Conservation (phyloP, 2,113 vertebrate species). For the Microcebus lehilahytsara region DNA sequence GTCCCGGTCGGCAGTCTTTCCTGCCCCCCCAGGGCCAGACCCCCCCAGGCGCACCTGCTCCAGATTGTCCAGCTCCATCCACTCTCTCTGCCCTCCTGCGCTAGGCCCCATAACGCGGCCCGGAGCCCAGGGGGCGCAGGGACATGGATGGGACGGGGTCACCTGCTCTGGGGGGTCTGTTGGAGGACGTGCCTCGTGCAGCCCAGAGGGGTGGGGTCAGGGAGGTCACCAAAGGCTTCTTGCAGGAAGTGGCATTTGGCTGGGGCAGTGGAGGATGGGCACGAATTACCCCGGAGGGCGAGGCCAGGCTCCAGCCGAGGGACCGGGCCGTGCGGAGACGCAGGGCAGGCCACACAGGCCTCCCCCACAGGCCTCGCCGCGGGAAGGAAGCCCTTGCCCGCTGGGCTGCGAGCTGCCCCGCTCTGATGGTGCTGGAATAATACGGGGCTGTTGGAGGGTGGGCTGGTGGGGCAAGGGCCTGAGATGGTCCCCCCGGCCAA, state of each 20-base stretch:
- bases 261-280: background rate
- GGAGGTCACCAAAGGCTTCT: background rate
- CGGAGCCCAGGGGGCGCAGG: background rate
- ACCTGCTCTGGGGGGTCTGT: background rate
- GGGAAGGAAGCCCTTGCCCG: background rate
- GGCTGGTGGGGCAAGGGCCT: background rate
- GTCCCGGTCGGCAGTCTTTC: background rate
- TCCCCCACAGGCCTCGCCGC: too few species aligned
- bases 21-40: background rate
- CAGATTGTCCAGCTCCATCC: accelerated
- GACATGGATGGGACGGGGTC: too few species aligned
- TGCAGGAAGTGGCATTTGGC: background rate
- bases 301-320: background rate
- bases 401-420: background rate
- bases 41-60: accelerated
- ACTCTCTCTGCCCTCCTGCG: background rate
- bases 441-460: background rate
- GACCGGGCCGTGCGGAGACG: accelerated
- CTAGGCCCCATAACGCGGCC: background rate
- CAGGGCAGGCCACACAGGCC: background rate
- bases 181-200: background rate
- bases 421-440: background rate
- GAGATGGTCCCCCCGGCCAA: background rate
- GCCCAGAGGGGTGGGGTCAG: background rate
- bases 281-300: background rate